These are phyloP conservation scores for Danio kyathit DNA, from an alignment of 2,797 vertebrate genomes.

Conservation along the genomic window DNA sequence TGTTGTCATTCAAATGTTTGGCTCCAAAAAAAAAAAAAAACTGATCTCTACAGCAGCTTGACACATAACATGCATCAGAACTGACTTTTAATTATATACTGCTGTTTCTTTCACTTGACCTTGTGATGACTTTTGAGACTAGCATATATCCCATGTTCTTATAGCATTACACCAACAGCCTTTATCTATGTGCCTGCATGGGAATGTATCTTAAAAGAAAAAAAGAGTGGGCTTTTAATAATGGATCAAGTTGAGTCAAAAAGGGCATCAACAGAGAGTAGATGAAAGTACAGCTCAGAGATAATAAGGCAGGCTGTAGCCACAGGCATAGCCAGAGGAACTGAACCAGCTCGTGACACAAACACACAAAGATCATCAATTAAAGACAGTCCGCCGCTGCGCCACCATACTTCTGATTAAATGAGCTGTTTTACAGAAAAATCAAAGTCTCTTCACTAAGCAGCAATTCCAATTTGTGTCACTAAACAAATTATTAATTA, in stretches of 20 bases:
- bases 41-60: too few relatives aligned
- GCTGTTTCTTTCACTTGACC: neutral
- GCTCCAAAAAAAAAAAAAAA: neutral
- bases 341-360: conserved; percentile 53
- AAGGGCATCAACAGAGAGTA: conserved; percentile 63
- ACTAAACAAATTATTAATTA: conserved; percentile 28
- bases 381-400: neutral
- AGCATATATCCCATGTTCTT: neutral
- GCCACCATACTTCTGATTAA: neutral
- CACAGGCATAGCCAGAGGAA: conserved; percentile 59
- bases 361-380: conserved; percentile 26
- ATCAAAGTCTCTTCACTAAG: conserved; percentile 23
- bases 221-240: conserved; percentile 66
- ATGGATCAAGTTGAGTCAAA: conserved; percentile 66
- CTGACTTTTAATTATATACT: neutral
- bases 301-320: conserved; percentile 52
- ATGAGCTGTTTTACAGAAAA: neutral
- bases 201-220: conserved; percentile 56
- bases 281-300: conserved; percentile 65
- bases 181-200: neutral
- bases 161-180: neutral
- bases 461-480: conserved; percentile 17
- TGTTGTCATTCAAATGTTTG: neutral
- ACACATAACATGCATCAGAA: neutral
- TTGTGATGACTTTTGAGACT: neutral